A percentile compares a stretch with the other conserved stretches of the same genome.
Evolutionary conservation across 2,113 vertebrate genomes (phyloP).

Genomic region (Pipra filicauda): DNA sequence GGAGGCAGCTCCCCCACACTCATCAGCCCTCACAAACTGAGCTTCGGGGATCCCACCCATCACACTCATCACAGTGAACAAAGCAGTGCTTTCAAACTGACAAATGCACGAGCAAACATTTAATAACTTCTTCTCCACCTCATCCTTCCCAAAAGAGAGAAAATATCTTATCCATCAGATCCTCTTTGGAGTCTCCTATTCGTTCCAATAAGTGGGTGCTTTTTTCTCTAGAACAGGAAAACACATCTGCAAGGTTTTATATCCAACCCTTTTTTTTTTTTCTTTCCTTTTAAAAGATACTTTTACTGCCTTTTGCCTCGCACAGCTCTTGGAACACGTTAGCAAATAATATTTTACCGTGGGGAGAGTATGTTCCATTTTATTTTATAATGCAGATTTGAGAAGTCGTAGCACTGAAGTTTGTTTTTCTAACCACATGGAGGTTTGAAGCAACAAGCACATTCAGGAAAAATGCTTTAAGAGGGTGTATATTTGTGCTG

Average conservation of each 20-base stretch:
- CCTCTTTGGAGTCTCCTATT: background rate
- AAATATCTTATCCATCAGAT: background rate
- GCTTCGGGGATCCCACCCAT: background rate
- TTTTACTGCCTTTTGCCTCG: conserved; percentile 57
- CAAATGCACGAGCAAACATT: background rate
- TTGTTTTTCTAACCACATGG: conserved; percentile 55
- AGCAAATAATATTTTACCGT: conserved; percentile 53
- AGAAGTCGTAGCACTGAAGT: background rate
- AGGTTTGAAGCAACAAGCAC: conserved; percentile 32
- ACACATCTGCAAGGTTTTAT: conserved; percentile 58
- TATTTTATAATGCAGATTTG: conserved; percentile 56
- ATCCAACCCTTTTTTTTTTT: background rate
- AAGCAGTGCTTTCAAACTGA: background rate
- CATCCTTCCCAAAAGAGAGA: conserved; percentile 33
- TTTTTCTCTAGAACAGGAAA: conserved; percentile 33
- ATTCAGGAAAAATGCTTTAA: background rate
- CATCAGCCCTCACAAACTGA: background rate
- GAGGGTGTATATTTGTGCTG: background rate
- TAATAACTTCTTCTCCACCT: conserved; percentile 22
- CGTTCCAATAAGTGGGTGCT: background rate
- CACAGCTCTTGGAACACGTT: conserved; percentile 9
- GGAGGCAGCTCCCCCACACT: background rate
- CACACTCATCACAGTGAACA: background rate
- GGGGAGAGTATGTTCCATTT: conserved; percentile 36
- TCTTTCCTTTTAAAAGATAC: background rate